Conservation (phyloP, 2,113 vertebrate genomes). For the Mirounga angustirostris region DNA sequence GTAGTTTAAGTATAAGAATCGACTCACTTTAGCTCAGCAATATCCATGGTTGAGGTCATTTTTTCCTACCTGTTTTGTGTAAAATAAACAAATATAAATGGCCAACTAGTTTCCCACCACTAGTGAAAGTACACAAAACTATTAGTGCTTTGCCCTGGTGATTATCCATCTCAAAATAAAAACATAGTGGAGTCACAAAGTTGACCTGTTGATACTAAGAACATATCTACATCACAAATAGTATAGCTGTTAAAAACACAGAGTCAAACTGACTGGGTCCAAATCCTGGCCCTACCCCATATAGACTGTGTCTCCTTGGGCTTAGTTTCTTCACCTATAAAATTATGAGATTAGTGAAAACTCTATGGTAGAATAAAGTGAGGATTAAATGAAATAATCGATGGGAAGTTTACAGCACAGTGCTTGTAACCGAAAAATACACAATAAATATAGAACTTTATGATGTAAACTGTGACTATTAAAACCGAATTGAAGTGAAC, state of each 20-base stretch:
- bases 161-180: not conserved
- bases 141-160: not conserved
- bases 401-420: not conserved
- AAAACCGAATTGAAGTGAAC: not conserved
- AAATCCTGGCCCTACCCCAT: not conserved
- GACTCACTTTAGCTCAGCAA: not conserved
- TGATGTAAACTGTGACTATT: not conserved
- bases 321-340: not conserved
- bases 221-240: not conserved
- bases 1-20: not conserved
- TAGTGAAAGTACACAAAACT: not conserved
- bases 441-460: not conserved
- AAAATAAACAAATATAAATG: constrained; percentile 9
- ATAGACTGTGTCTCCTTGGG: no score
- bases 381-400: not conserved
- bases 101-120: not conserved
- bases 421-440: not conserved
- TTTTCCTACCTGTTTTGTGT: not conserved
- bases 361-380: not conserved
- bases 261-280: not conserved
- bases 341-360: not conserved
- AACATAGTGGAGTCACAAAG: not conserved
- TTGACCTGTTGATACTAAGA: not conserved
- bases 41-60: not conserved
- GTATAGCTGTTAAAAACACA: not conserved